Percentiles rank a stretch among this genome's conserved stretches.
Conservation (phyloP, 35 echinoderm and acorn worm genomes). For the Apostichopus californicus region DNA sequence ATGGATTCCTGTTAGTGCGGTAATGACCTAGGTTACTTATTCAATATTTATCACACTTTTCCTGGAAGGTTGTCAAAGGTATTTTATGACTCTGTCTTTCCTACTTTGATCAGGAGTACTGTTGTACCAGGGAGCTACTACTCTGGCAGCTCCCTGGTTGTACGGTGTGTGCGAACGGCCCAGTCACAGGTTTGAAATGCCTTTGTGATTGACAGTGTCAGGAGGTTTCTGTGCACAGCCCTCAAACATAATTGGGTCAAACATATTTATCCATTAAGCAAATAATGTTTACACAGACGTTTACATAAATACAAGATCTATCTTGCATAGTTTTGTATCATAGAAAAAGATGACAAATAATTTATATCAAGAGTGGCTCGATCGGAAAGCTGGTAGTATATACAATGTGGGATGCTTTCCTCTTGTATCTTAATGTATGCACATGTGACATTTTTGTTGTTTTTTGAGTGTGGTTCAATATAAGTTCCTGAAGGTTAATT, state of each 20-base stretch:
- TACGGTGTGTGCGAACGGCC: background rate
- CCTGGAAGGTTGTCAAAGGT: background rate
- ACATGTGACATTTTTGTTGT: no score
- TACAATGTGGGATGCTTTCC: no score
- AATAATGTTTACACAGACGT: background rate
- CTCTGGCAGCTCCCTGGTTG: no score
- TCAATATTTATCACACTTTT: constrained; percentile 25
- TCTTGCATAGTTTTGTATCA: no score
- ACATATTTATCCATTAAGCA: background rate
- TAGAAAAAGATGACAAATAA: no score
- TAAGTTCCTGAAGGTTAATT: no score
- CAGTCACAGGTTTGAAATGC: background rate
- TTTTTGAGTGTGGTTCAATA: no score
- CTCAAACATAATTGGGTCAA: background rate
- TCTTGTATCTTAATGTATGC: no score
- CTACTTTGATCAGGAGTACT: background rate
- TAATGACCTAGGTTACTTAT: constrained; percentile 3
- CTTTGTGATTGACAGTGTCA: background rate
- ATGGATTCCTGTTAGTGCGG: background rate
- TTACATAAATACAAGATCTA: background rate
- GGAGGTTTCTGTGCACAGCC: background rate
- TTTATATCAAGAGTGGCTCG: no score
- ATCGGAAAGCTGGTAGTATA: no score
- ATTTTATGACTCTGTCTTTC: background rate
- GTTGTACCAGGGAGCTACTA: no score